Evolutionary conservation across 2,113 vertebrate species (phyloP).

Genomic region (Lepidothrix coronata): DNA sequence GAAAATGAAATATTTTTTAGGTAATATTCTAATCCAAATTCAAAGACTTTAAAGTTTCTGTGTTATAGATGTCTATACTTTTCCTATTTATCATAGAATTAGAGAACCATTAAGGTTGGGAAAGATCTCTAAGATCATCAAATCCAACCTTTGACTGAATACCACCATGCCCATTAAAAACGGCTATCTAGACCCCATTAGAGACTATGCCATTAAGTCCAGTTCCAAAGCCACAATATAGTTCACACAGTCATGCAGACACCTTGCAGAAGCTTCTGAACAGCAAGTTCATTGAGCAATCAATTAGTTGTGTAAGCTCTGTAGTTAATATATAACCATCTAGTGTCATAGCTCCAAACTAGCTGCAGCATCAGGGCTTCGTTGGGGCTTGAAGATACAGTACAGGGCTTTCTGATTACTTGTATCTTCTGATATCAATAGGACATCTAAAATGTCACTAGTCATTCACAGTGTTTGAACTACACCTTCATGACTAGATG

Average conservation of each 20-base stretch:
- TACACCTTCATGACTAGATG: neutral
- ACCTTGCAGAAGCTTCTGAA: neutral
- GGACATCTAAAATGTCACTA: neutral
- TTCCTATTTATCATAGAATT: neutral
- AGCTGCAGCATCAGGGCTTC: neutral
- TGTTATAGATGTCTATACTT: neutral
- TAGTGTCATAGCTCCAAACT: neutral
- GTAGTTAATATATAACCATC: rapidly evolving
- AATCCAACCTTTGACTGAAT: neutral
- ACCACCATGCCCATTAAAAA: neutral
- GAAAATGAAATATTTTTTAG: neutral
- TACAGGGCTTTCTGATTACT: rapidly evolving
- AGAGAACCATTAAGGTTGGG: neutral
- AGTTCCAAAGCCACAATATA: neutral
- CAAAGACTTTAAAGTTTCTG: neutral
- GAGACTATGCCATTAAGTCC: neutral
- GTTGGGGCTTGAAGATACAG: neutral
- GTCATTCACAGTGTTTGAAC: neutral
- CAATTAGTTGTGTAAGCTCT: neutral
- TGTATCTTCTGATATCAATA: neutral
- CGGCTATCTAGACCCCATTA: rapidly evolving
- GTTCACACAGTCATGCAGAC: neutral
- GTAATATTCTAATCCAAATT: neutral
- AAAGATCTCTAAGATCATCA: neutral
- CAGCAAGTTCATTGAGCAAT: neutral